phyloP scores from a whole-genome alignment of 2,888 invertebrate species.

The Xanthia togata region DNA sequence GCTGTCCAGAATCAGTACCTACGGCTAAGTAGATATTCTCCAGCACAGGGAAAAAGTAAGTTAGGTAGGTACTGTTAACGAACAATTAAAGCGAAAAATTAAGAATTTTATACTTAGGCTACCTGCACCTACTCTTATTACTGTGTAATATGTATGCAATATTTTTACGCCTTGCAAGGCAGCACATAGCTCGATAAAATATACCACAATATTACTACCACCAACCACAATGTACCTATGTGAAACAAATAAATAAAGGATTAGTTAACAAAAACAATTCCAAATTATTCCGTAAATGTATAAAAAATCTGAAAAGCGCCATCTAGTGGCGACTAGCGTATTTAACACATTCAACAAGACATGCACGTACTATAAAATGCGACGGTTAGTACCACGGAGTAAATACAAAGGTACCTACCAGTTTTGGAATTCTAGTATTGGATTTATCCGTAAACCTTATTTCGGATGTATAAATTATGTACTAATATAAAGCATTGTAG shows the following conservation, averaged over 20 bases:
- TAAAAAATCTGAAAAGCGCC: background rate
- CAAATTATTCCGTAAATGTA: background rate
- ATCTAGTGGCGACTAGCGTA: constrained; percentile 37
- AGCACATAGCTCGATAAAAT: background rate
- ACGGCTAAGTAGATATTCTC: no score
- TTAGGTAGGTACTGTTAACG: background rate
- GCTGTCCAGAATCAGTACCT: background rate
- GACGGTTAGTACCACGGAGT: background rate
- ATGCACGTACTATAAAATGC: background rate
- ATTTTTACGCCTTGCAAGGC: background rate
- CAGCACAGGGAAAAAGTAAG: background rate
- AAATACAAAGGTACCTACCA: no score
- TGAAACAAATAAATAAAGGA: background rate
- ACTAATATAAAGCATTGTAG: background rate
- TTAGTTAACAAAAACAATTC: background rate
- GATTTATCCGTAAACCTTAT: background rate
- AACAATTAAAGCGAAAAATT: background rate
- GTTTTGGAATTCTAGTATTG: background rate
- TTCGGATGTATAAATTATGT: background rate
- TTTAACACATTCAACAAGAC: background rate
- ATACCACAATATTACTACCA: no score
- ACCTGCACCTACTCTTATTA: background rate
- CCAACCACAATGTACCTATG: no score
- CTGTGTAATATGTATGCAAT: background rate
- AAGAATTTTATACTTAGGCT: background rate